These are phyloP conservation scores for Agelaius tricolor DNA, from an alignment of 2,113 vertebrate species.

Conservation along the genomic window DNA sequence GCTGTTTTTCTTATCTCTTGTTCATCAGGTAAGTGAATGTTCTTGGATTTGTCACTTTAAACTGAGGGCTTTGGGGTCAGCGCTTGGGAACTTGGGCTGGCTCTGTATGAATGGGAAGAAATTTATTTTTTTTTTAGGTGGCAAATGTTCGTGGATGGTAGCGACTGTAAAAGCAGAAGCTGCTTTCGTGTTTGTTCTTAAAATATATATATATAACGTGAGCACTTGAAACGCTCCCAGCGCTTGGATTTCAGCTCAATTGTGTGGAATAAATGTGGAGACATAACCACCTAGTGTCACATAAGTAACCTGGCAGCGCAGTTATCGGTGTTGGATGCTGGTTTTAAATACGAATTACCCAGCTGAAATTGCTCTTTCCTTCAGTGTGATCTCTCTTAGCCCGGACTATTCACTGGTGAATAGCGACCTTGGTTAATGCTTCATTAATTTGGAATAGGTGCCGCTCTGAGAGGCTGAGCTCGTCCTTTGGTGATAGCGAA, in stretches of 20 bases:
- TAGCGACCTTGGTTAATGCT: conserved; percentile 41
- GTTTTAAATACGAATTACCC: background rate
- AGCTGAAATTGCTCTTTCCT: background rate
- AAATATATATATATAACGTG: accelerated
- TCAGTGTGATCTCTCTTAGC: background rate
- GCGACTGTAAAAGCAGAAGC: background rate
- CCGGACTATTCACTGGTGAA: background rate
- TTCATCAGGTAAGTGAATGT: conserved; percentile 90
- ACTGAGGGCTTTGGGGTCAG: background rate
- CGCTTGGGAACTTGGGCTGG: background rate
- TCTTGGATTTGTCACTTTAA: background rate
- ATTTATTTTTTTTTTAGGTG: background rate
- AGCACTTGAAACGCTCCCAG: background rate
- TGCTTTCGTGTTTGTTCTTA: background rate
- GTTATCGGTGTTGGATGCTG: background rate
- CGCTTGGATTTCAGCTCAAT: background rate
- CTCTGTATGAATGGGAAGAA: background rate
- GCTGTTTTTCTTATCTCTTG: conserved; percentile 99
- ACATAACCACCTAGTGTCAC: conserved; percentile 18
- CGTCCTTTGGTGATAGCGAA: background rate
- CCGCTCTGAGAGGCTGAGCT: conserved; percentile 26
- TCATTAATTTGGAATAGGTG: conserved; percentile 40
- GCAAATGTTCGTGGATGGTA: background rate
- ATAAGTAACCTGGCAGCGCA: background rate
- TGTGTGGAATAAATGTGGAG: background rate